Percentiles rank a stretch among this genome's conserved stretches.
These are phyloP conservation scores for Hoplostethus atlanticus DNA, from an alignment of 2,797 vertebrate species.

Conservation along the genomic window DNA sequence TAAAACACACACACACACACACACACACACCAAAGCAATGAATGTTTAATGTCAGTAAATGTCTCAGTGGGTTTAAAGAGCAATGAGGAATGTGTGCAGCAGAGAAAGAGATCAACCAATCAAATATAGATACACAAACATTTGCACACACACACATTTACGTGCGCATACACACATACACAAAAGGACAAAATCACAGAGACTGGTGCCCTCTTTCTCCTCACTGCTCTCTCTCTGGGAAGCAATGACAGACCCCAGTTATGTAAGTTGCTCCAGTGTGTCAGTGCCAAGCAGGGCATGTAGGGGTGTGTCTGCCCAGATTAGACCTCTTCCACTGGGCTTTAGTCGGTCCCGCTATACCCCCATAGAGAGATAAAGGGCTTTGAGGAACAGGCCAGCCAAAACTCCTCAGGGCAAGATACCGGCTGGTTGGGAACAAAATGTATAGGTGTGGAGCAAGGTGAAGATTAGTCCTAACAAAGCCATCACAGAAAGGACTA, in stretches of 20 bases:
- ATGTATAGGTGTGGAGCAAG: not conserved
- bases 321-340: constrained; percentile 5
- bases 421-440: not conserved
- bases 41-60: constrained; percentile 7
- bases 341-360: not conserved
- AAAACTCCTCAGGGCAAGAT: not conserved
- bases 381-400: not conserved
- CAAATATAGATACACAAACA: not conserved
- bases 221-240: not conserved
- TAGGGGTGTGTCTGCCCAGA: constrained; percentile 42
- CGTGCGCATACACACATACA: constrained; percentile 13
- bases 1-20: not conserved
- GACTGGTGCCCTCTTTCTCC: not conserved
- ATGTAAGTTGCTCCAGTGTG: constrained; percentile 36
- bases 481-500: not conserved
- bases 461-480: not conserved
- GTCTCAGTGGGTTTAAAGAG: not conserved
- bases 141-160: not conserved
- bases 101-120: not conserved
- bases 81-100: not conserved
- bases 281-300: constrained; percentile 33
- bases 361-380: not conserved
- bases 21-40: not conserved
- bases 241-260: constrained; percentile 31
- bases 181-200: not conserved